Conservation (phyloP, 2,797 vertebrate genomes). For the Liparis tanakae region DNA sequence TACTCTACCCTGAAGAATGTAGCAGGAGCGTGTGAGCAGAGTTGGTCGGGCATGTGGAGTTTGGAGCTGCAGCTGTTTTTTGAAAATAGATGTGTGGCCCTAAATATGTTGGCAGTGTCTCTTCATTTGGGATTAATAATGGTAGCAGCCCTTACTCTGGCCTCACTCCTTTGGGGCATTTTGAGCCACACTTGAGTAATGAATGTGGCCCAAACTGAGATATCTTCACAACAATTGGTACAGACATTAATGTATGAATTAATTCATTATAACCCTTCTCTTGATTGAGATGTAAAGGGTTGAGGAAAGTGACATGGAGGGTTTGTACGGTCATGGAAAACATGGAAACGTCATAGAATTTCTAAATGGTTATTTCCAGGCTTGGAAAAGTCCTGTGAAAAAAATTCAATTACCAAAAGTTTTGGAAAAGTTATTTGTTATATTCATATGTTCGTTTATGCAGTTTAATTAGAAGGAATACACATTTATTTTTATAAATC, state of each 20-base stretch:
- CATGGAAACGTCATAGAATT: no score
- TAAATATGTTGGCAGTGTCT: slow-evolving; percentile 44
- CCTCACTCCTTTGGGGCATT: slow-evolving; percentile 13
- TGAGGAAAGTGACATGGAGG: background rate
- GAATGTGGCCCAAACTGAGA: no score
- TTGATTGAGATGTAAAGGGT: background rate
- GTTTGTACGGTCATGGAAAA: no score
- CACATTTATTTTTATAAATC: no score
- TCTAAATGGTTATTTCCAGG: no score
- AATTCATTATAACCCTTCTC: background rate
- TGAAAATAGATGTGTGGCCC: slow-evolving; percentile 36
- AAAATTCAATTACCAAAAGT: no score
- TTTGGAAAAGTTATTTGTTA: no score
- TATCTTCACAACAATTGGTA: no score
- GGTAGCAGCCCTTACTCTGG: background rate
- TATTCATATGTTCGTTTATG: no score
- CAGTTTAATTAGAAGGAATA: no score
- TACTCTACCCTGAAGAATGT: slow-evolving; percentile 59
- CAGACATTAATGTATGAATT: no score
- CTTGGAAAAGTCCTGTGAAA: no score
- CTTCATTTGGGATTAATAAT: slow-evolving; percentile 38
- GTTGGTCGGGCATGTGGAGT: background rate
- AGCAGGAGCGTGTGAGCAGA: slow-evolving; percentile 54
- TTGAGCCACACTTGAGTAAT: background rate
- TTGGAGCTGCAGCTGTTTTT: slow-evolving; percentile 63